Conservation (phyloP, 53 echinoderm and acorn worm genomes). For the Luidia sarsii region DNA sequence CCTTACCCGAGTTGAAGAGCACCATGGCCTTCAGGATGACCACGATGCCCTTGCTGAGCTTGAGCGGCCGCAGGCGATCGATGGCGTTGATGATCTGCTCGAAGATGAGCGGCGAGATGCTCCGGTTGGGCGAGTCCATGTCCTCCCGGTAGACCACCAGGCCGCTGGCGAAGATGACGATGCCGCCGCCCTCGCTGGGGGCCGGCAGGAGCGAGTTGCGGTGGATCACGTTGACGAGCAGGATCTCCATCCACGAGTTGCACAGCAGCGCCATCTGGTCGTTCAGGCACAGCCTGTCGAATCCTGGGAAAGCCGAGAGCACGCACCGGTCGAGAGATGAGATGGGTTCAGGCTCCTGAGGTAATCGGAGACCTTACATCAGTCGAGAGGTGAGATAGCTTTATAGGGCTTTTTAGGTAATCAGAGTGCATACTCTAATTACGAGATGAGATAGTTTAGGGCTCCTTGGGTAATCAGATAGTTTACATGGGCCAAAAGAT, state of each 20-base stretch:
- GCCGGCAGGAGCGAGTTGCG: slow-evolving; percentile 67
- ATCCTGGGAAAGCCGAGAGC: slow-evolving; percentile 71
- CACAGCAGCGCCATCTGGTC: slow-evolving; percentile 89
- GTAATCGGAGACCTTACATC: too few relatives aligned
- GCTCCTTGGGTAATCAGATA: too few relatives aligned
- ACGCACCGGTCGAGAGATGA: too few relatives aligned
- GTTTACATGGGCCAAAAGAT: too few relatives aligned
- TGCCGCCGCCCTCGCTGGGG: slow-evolving; percentile 16
- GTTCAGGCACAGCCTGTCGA: slow-evolving; percentile 73
- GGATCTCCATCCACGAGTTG: slow-evolving; percentile 92
- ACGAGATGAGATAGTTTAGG: too few relatives aligned
- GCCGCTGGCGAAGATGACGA: slow-evolving; percentile 70
- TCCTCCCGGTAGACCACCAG: slow-evolving; percentile 48
- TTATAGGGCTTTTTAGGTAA: too few relatives aligned
- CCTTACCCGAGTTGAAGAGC: slow-evolving; percentile 82
- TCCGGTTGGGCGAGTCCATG: slow-evolving; percentile 7
- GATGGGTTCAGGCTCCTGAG: too few relatives aligned
- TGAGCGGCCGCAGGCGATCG: slow-evolving; percentile 66
- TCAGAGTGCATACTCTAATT: too few relatives aligned
- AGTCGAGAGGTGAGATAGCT: too few relatives aligned
- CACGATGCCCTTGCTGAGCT: slow-evolving; percentile 69
- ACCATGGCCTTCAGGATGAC: slow-evolving; percentile 81
- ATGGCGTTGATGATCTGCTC: slow-evolving; percentile 58
- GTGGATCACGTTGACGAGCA: slow-evolving; percentile 81
- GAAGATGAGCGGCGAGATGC: slow-evolving; percentile 25